phyloP scores from a whole-genome alignment of 1,140 invertebrate species.

The Xylocopa sonorina region DNA sequence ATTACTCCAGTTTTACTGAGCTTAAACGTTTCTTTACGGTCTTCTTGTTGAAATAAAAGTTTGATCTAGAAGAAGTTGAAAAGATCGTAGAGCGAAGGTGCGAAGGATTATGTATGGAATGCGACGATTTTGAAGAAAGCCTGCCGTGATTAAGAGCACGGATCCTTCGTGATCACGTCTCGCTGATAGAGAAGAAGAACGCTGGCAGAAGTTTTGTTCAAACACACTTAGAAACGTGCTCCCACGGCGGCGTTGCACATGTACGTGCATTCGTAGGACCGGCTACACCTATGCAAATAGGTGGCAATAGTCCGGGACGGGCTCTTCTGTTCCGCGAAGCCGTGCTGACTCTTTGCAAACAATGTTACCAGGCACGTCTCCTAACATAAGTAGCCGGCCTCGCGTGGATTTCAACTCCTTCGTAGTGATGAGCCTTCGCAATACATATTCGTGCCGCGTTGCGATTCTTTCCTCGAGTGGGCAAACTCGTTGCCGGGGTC shows the following conservation, averaged over 20 bases:
- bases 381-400: constrained; percentile 51
- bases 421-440: constrained; percentile 15
- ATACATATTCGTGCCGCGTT: constrained; percentile 40
- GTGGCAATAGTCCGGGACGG: constrained; percentile 22
- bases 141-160: constrained; percentile 8
- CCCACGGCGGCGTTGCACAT: constrained; percentile 66
- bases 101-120: neutral
- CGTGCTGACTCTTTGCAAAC: constrained; percentile 69
- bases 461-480: neutral
- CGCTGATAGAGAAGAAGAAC: constrained; percentile 17
- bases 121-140: neutral
- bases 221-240: constrained; percentile 69
- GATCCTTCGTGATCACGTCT: neutral
- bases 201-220: constrained; percentile 67
- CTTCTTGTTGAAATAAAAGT: too few species aligned
- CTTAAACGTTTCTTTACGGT: too few species aligned
- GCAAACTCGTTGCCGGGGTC: neutral
- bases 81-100: neutral
- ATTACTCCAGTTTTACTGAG: too few species aligned
- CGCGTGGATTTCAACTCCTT: constrained; percentile 13
- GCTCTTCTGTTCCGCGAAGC: constrained; percentile 53
- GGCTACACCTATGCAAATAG: constrained; percentile 71
- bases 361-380: constrained; percentile 67
- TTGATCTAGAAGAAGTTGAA: too few species aligned
- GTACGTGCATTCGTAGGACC: constrained; percentile 62